These are phyloP conservation scores for Otus sunia DNA, from an alignment of 2,113 vertebrate genomes.

Conservation along the genomic window DNA sequence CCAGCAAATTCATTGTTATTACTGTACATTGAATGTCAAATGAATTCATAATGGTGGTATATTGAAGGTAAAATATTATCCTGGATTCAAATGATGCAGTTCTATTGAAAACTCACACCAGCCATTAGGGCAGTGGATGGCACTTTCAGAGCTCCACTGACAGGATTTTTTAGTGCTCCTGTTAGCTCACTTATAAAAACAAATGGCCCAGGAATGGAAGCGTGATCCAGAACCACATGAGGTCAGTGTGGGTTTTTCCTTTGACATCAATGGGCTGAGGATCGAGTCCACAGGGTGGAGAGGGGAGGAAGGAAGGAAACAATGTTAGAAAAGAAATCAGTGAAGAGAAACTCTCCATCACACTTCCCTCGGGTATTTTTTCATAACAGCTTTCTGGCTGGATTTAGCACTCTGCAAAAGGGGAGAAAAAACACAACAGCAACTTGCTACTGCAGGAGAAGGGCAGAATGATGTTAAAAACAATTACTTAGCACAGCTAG, in stretches of 20 bases:
- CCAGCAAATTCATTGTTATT: constrained; percentile 55
- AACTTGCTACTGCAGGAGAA: background rate
- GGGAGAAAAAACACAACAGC: background rate
- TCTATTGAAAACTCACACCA: background rate
- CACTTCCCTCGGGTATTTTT: constrained; percentile 44
- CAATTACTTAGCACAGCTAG: background rate
- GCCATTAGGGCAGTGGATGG: background rate
- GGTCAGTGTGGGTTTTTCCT: constrained; percentile 60
- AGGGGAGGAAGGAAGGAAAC: constrained; percentile 62
- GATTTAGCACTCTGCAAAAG: constrained; percentile 21
- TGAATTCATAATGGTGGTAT: constrained; percentile 16
- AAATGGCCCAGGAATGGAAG: constrained; percentile 14
- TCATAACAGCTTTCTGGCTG: constrained; percentile 36
- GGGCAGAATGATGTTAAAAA: background rate
- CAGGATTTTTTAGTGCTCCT: background rate
- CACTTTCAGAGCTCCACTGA: background rate
- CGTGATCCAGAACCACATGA: background rate
- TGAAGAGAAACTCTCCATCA: constrained; percentile 47
- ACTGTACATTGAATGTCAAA: constrained; percentile 43
- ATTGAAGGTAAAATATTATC: constrained; percentile 44
- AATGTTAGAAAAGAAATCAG: constrained; percentile 50
- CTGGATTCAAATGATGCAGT: background rate
- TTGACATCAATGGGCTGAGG: constrained; percentile 42
- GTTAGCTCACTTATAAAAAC: constrained; percentile 21
- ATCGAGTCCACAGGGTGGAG: background rate